These are phyloP conservation scores for Amiota minor DNA, from an alignment of 2,888 invertebrate species.

Conservation along the genomic window DNA sequence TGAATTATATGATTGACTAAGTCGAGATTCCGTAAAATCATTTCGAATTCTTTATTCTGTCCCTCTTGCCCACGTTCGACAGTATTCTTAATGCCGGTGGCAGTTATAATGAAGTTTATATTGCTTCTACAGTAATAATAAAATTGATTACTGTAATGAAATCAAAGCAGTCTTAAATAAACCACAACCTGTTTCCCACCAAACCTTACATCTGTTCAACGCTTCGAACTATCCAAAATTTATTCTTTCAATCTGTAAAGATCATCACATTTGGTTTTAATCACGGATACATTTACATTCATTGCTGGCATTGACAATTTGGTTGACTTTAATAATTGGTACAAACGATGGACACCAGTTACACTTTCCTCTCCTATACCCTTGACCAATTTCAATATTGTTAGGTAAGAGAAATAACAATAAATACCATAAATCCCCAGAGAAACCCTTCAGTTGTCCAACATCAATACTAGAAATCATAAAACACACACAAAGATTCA, in stretches of 20 bases:
- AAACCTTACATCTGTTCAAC: constrained; percentile 90
- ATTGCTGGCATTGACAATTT: constrained; percentile 96
- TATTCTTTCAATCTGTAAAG: constrained; percentile 95
- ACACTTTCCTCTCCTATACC: constrained; percentile 98
- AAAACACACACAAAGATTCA: too few species aligned
- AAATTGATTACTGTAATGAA: constrained; percentile 95
- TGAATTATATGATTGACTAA: constrained; percentile 96
- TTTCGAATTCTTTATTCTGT: constrained; percentile 97
- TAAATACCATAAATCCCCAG: too few species aligned
- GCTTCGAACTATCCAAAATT: constrained; percentile 82
- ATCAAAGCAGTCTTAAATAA: constrained; percentile 91
- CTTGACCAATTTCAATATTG: constrained; percentile 94
- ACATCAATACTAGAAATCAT: too few species aligned
- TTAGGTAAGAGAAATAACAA: constrained; percentile 77
- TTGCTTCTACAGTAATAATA: constrained; percentile 97
- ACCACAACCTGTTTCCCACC: constrained; percentile 97
- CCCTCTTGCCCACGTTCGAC: constrained; percentile 97
- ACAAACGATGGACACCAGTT: constrained; percentile 97
- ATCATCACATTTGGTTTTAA: constrained; percentile 98
- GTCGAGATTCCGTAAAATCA: constrained; percentile 99
- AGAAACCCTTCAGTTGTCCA: too few species aligned
- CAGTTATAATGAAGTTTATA: constrained; percentile 97
- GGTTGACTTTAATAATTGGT: constrained; percentile 94
- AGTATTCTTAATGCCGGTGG: constrained; percentile 97
- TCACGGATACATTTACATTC: constrained; percentile 99